Percentiles rank a stretch among this genome's conserved stretches.
Conservation (phyloP, 2,113 vertebrate genomes). For the Porphyrio hochstetteri region DNA sequence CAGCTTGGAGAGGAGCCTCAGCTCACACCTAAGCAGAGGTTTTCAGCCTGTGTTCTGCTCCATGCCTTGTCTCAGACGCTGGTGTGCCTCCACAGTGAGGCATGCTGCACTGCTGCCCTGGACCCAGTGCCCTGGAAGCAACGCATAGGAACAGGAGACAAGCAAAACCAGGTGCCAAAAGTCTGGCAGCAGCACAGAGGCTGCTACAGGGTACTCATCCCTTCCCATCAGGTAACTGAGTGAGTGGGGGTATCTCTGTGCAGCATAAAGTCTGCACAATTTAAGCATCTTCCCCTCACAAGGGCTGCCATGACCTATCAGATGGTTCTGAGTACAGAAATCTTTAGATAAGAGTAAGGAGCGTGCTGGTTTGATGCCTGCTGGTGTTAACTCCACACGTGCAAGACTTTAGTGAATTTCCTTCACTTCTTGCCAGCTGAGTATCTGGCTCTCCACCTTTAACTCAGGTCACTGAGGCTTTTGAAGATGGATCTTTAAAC, state of each 20-base stretch:
- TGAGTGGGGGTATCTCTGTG: not conserved
- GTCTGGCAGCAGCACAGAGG: not conserved
- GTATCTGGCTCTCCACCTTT: not conserved
- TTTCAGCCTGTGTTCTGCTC: not conserved
- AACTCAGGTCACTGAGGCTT: not conserved
- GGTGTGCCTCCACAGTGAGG: not conserved
- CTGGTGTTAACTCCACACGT: not conserved
- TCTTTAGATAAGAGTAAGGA: not conserved
- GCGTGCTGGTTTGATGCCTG: not conserved
- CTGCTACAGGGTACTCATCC: not conserved
- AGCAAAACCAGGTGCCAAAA: not conserved
- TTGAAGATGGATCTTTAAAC: not conserved
- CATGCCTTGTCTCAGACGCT: rapidly evolving
- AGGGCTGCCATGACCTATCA: not conserved
- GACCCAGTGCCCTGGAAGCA: not conserved
- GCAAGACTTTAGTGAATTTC: not conserved
- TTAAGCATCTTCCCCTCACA: not conserved
- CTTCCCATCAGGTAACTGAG: not conserved
- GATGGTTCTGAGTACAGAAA: not conserved
- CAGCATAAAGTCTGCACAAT: not conserved
- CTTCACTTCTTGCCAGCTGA: not conserved
- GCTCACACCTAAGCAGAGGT: not conserved
- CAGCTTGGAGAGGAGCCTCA: not conserved
- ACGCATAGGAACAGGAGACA: rapidly evolving
- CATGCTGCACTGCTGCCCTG: not conserved